These are phyloP conservation scores for Podargus strigoides DNA, from an alignment of 2,797 vertebrate species.

Conservation along the genomic window DNA sequence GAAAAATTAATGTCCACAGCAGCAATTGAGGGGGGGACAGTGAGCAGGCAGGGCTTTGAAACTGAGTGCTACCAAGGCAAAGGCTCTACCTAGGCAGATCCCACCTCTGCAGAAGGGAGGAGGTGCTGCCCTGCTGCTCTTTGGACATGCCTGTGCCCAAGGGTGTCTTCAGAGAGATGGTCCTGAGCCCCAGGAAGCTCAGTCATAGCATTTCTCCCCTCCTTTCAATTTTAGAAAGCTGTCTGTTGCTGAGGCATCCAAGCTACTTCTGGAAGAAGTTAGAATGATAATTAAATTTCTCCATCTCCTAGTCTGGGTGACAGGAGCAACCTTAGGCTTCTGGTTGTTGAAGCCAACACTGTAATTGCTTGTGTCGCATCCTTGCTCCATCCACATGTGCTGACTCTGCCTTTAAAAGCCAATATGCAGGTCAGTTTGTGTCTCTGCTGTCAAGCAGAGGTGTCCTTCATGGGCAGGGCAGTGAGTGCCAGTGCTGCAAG, in stretches of 20 bases:
- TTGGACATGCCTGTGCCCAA: not conserved
- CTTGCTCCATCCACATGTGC: not conserved
- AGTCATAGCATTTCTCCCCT: not conserved
- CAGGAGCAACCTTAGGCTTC: not conserved
- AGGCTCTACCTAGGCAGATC: not conserved
- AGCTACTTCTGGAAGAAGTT: not conserved
- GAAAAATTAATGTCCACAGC: constrained; percentile 1
- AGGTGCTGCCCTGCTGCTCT: not conserved
- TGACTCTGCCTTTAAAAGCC: not conserved
- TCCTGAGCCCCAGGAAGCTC: not conserved
- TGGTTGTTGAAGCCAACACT: not conserved
- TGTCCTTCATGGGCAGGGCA: accelerated
- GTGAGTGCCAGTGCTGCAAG: not conserved
- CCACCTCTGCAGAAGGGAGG: not conserved
- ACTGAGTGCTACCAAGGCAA: not conserved
- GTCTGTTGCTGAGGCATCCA: not conserved
- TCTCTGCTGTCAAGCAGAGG: not conserved
- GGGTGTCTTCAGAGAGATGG: not conserved
- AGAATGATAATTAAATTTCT: not conserved
- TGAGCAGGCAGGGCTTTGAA: not conserved
- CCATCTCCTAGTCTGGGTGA: not conserved
- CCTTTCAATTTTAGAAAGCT: not conserved
- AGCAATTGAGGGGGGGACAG: not conserved
- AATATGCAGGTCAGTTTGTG: not conserved
- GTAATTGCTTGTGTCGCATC: not conserved